Conservation (phyloP, 2,797 vertebrate species). For the Urocyon cinereoargenteus region DNA sequence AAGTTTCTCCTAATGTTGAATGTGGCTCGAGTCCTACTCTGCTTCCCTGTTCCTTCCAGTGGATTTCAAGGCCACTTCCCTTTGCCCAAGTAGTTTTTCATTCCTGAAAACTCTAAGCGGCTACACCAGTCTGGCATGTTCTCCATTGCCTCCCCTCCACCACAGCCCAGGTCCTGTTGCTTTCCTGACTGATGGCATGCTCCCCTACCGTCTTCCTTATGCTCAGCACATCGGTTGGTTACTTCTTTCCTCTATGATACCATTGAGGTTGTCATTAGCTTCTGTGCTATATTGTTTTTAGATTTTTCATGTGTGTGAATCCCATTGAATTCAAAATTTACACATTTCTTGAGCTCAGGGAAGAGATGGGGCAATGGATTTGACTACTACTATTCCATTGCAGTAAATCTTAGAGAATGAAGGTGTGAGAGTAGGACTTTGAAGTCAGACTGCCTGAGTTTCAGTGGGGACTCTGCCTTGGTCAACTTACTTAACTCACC, state of each 20-base stretch:
- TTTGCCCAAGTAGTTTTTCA: constrained; percentile 28
- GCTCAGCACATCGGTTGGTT: not conserved
- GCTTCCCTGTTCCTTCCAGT: not conserved
- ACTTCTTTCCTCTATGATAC: not conserved
- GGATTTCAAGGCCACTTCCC: not conserved
- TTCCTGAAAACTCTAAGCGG: not conserved
- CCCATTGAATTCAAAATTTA: not conserved
- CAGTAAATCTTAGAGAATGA: not conserved
- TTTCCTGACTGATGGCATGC: not conserved
- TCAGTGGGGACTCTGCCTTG: not conserved
- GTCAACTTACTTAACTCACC: not conserved
- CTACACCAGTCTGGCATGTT: not conserved
- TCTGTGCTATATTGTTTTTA: not conserved
- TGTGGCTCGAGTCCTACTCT: not conserved
- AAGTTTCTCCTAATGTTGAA: not conserved
- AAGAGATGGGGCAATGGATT: not conserved
- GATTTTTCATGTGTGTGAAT: not conserved
- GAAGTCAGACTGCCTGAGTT: not conserved
- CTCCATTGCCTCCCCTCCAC: not conserved
- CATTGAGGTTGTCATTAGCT: not conserved
- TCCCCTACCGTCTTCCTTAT: not conserved
- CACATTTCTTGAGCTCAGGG: not conserved
- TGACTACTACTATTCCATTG: not conserved
- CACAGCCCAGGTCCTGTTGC: not conserved
- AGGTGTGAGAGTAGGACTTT: not conserved